Conservation (phyloP, 2,888 invertebrate genomes). For the Agapostemon virescens region DNA sequence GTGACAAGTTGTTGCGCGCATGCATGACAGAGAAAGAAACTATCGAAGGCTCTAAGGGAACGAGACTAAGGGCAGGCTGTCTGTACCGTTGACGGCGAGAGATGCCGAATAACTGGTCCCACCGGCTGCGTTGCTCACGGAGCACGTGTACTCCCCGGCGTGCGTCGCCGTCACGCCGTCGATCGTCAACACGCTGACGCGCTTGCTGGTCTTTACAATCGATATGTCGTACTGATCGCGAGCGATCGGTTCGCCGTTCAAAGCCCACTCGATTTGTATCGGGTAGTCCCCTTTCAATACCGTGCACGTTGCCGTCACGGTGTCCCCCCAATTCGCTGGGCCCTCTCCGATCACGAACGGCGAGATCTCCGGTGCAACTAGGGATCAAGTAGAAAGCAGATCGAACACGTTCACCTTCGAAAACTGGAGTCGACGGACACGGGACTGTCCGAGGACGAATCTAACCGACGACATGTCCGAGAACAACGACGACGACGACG, state of each 20-base stretch:
- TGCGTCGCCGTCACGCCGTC: constrained; percentile 85
- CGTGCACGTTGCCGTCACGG: constrained; percentile 86
- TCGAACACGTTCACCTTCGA: neutral
- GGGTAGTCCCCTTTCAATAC: constrained; percentile 89
- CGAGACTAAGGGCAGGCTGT: constrained; percentile 11
- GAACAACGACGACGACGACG: too few species aligned
- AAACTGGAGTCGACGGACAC: neutral
- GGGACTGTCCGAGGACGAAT: neutral
- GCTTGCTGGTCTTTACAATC: constrained; percentile 83
- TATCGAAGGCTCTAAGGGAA: constrained; percentile 6
- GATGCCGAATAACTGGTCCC: constrained; percentile 83
- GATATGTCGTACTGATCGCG: constrained; percentile 80
- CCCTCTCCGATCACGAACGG: constrained; percentile 87
- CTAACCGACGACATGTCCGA: neutral
- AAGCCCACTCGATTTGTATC: constrained; percentile 87
- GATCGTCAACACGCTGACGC: constrained; percentile 85
- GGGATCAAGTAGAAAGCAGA: constrained; percentile 8
- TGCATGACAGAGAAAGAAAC: constrained; percentile 32
- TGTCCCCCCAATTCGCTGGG: constrained; percentile 86
- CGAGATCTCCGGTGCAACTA: constrained; percentile 88
- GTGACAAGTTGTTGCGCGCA: constrained; percentile 17
- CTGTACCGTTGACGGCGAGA: constrained; percentile 86
- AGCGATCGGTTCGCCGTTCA: constrained; percentile 84
- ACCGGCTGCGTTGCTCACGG: constrained; percentile 85
- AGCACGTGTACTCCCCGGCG: constrained; percentile 86